phyloP scores from a whole-genome alignment of 2,888 invertebrate species.

The Peribatodes rhomboidaria region DNA sequence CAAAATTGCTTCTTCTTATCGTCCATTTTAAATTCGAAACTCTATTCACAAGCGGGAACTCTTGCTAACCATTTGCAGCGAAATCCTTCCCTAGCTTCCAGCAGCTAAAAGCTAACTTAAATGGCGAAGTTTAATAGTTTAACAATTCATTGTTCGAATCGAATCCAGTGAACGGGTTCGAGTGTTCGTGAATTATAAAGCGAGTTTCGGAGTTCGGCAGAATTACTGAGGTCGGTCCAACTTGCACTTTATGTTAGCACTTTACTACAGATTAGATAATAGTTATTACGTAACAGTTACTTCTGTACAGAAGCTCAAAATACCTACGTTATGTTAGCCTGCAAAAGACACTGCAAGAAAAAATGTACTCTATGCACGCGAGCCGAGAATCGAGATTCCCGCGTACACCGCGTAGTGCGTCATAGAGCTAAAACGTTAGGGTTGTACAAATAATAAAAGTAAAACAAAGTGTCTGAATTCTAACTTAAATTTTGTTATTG shows the following conservation, averaged over 20 bases:
- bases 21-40: neutral
- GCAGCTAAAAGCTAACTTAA: constrained; percentile 3
- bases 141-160: constrained; percentile 20
- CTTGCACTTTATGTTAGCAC: constrained; percentile 2
- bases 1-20: neutral
- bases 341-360: too few species aligned
- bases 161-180: constrained; percentile 1
- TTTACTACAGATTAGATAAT: too few species aligned
- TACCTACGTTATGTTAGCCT: too few species aligned
- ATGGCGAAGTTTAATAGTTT: constrained; percentile 10
- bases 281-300: too few species aligned
- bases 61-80: neutral
- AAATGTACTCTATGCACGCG: too few species aligned
- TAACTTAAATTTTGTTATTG: too few species aligned
- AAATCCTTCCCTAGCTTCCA: constrained; percentile 2
- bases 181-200: constrained; percentile 14
- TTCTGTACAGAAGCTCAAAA: too few species aligned
- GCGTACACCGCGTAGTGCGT: too few species aligned
- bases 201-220: neutral
- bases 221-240: neutral
- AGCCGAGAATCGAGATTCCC: too few species aligned
- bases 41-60: neutral
- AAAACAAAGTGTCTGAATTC: too few species aligned
- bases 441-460: too few species aligned
- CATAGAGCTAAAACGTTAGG: too few species aligned